Evolutionary conservation across 1,140 invertebrate genomes (phyloP).

Genomic region (Plectrocnemia conspersa): DNA sequence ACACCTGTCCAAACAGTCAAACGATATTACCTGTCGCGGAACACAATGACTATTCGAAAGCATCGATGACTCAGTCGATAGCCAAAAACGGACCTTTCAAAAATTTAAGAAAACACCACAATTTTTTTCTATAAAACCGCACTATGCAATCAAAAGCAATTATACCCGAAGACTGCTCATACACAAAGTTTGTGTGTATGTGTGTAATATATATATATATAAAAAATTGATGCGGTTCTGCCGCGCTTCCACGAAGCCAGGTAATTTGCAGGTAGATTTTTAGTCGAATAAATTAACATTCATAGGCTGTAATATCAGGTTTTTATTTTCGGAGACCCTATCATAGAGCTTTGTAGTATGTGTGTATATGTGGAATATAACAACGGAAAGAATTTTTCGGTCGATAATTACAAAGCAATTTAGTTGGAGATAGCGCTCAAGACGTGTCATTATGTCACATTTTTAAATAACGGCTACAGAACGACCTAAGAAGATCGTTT

Average conservation of each 20-base stretch:
- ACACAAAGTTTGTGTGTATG: too few species aligned
- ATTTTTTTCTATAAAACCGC: constrained; percentile 1
- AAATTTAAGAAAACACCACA: too few species aligned
- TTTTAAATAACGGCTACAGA: background rate
- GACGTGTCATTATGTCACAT: constrained; percentile 10
- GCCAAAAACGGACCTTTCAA: too few species aligned
- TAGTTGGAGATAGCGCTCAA: background rate
- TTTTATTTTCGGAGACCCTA: constrained; percentile 1
- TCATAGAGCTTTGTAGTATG: too few species aligned
- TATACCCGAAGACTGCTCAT: too few species aligned
- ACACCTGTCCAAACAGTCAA: too few species aligned
- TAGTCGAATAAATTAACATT: constrained; percentile 22
- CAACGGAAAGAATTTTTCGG: background rate
- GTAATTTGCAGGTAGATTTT: constrained; percentile 23
- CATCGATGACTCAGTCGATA: too few species aligned
- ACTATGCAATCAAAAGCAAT: too few species aligned
- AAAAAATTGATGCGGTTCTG: constrained; percentile 2
- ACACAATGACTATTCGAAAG: too few species aligned
- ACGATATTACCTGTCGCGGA: too few species aligned
- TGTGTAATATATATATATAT: too few species aligned
- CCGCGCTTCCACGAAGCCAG: constrained; percentile 12
- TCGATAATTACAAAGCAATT: constrained; percentile 5
- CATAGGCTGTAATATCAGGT: constrained; percentile 20
- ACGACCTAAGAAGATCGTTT: too few species aligned
- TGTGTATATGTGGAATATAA: background rate